These are phyloP conservation scores for Puffinus mauretanicus DNA, from an alignment of 2,113 vertebrate species.

Conservation along the genomic window DNA sequence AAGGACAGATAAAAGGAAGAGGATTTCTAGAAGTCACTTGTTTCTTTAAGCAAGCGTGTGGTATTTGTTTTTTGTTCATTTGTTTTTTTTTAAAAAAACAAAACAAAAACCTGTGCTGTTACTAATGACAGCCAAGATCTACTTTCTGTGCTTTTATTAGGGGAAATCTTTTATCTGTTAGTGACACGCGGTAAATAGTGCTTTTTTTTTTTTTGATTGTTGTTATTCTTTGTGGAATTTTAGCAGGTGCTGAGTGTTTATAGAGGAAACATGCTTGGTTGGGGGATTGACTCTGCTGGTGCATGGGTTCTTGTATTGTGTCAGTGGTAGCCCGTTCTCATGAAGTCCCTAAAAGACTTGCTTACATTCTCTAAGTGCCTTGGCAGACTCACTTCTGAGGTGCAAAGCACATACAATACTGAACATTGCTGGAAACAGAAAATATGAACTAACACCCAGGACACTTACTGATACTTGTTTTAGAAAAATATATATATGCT, in stretches of 20 bases:
- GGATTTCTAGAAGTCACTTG: constrained; percentile 29
- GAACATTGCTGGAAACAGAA: constrained; percentile 72
- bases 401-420: constrained; percentile 75
- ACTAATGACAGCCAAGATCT: constrained; percentile 65
- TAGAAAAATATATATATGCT: constrained; percentile 45
- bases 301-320: constrained; percentile 67
- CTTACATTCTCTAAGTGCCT: constrained; percentile 78
- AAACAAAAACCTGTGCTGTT: constrained; percentile 38
- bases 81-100: constrained; percentile 27
- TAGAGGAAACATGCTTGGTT: constrained; percentile 43
- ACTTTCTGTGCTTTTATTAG: constrained; percentile 70
- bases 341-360: constrained; percentile 70
- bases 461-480: constrained; percentile 72
- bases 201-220: not conserved
- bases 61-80: constrained; percentile 56
- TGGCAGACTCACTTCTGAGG: constrained; percentile 77
- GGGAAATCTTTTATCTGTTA: constrained; percentile 67
- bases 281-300: constrained; percentile 60
- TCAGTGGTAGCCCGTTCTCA: constrained; percentile 66
- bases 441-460: constrained; percentile 65
- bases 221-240: constrained; percentile 56
- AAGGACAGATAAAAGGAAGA: constrained; percentile 85
- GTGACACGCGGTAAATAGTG: constrained; percentile 52
- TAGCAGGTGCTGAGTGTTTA: constrained; percentile 58
- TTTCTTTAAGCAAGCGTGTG: constrained; percentile 64